These are phyloP conservation scores for Rosalia funebris DNA, from an alignment of 2,888 invertebrate species.

Conservation along the genomic window DNA sequence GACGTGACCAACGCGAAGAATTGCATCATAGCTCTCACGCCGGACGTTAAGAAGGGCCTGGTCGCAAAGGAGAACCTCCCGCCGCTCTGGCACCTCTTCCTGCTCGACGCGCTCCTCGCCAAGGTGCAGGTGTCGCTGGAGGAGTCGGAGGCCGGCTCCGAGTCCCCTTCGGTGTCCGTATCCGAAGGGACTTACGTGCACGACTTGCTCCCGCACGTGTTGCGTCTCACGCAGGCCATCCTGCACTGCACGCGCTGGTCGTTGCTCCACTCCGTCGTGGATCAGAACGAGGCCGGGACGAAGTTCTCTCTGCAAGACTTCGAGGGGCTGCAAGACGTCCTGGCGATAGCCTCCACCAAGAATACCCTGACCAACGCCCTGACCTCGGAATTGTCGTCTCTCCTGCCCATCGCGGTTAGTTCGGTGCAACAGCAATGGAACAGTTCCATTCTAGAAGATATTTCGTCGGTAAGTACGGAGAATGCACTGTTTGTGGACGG, in stretches of 20 bases:
- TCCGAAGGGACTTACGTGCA: constrained; percentile 65
- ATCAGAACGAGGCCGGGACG: constrained; percentile 60
- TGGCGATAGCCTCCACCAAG: constrained; percentile 63
- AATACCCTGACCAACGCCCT: constrained; percentile 59
- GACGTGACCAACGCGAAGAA: constrained; percentile 72
- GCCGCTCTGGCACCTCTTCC: constrained; percentile 77
- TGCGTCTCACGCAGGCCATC: constrained; percentile 73
- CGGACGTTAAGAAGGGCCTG: constrained; percentile 63
- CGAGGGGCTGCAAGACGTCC: constrained; percentile 61
- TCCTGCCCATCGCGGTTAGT: constrained; percentile 68
- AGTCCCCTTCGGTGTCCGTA: constrained; percentile 53
- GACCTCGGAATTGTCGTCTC: constrained; percentile 66
- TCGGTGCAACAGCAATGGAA: constrained; percentile 74
- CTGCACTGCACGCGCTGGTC: constrained; percentile 71
- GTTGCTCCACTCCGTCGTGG: constrained; percentile 58
- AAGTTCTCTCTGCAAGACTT: constrained; percentile 65
- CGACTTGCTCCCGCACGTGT: constrained; percentile 74
- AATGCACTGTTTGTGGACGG: no score
- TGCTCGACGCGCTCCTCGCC: constrained; percentile 80
- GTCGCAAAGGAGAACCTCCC: constrained; percentile 68
- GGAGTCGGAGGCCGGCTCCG: constrained; percentile 62
- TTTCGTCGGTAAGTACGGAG: constrained; percentile 67
- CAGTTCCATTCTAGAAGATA: constrained; percentile 67
- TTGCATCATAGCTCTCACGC: constrained; percentile 68
- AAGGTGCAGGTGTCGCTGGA: constrained; percentile 76